Evolutionary conservation across 2,888 invertebrate genomes (phyloP).

Genomic region (Euproctis similis): DNA sequence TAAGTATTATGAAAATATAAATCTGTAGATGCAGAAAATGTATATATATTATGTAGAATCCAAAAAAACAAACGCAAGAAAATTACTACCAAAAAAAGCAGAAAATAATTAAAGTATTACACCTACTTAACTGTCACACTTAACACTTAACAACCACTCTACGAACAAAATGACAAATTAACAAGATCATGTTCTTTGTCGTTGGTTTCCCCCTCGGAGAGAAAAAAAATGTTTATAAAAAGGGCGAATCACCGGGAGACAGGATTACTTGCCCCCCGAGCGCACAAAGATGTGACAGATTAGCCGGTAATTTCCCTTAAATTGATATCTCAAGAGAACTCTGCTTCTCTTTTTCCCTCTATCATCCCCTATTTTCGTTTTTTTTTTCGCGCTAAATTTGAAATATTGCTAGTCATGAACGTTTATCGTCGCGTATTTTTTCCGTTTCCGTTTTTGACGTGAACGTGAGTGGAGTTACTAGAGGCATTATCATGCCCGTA

Average conservation of each 20-base stretch:
- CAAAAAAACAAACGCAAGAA: too few relatives aligned
- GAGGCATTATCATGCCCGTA: too few relatives aligned
- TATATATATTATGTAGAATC: too few relatives aligned
- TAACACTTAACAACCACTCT: slow-evolving; percentile 42
- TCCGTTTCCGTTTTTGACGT: background rate
- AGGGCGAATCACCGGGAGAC: slow-evolving; percentile 62
- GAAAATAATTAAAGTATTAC: slow-evolving; percentile 13
- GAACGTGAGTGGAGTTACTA: too few relatives aligned
- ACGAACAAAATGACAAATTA: slow-evolving; percentile 62
- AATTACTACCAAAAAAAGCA: too few relatives aligned
- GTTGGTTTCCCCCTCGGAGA: slow-evolving; percentile 34
- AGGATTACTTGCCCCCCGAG: slow-evolving; percentile 53
- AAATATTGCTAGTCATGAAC: slow-evolving; percentile 58
- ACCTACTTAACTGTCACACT: slow-evolving; percentile 17
- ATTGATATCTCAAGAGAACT: slow-evolving; percentile 68
- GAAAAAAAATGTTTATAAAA: slow-evolving; percentile 38
- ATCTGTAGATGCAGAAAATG: too few relatives aligned
- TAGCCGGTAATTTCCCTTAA: slow-evolving; percentile 69
- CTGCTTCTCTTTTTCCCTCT: slow-evolving; percentile 37
- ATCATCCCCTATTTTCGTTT: slow-evolving; percentile 26
- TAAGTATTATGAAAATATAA: too few relatives aligned
- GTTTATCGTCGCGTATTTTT: slow-evolving; percentile 38
- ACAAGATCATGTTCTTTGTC: slow-evolving; percentile 51
- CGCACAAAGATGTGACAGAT: slow-evolving; percentile 70
- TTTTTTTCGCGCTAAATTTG: slow-evolving; percentile 32